These are phyloP conservation scores for Cardiocondyla obscurior DNA, from an alignment of 1,140 invertebrate species.

Conservation along the genomic window DNA sequence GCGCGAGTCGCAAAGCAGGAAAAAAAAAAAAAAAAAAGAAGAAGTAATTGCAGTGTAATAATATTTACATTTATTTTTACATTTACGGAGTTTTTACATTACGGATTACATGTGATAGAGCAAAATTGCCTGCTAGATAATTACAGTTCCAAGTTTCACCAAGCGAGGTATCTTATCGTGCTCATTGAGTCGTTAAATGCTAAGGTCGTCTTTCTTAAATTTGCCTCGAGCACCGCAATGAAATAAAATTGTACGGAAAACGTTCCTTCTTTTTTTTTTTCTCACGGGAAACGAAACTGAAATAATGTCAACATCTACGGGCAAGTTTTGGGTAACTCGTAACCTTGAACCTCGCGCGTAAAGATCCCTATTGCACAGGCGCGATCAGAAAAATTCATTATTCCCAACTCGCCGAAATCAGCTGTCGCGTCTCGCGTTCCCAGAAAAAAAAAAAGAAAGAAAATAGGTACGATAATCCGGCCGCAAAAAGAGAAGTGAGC, in stretches of 20 bases:
- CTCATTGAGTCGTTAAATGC: not conserved
- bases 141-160: not conserved
- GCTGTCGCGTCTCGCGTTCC: not conserved
- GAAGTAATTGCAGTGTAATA: not conserved
- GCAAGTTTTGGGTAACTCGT: not conserved
- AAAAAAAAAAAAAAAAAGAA: not conserved
- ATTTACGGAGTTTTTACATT: no score
- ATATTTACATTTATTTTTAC: no score
- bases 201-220: not conserved
- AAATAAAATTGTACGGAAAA: not conserved
- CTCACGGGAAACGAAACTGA: no score
- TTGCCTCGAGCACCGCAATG: not conserved
- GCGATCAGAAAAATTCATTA: conserved; percentile 19
- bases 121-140: not conserved
- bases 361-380: not conserved
- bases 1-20: not conserved
- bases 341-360: conserved; percentile 3
- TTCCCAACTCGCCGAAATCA: not conserved
- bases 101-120: not conserved
- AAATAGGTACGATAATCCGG: not conserved
- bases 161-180: not conserved
- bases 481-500: not conserved
- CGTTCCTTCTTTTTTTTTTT: no score
- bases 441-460: no score
- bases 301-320: no score